A percentile compares a stretch with the other conserved stretches of the same genome.
phyloP scores from a whole-genome alignment of 2,113 vertebrate species.

The Speoplatyrhinus poulsoni region DNA sequence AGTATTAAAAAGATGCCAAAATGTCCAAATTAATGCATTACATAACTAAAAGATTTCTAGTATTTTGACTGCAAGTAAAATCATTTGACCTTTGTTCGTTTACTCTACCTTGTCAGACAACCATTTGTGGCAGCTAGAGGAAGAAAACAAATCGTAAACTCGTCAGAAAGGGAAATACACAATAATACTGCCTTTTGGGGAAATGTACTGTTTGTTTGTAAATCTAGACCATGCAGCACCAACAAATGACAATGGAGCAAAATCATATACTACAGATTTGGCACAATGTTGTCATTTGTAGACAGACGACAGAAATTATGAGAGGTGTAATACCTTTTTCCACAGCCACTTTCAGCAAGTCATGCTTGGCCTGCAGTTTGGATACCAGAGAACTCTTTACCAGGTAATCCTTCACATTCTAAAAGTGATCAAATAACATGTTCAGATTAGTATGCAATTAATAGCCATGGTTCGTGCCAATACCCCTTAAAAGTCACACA shows the following conservation, averaged over 20 bases:
- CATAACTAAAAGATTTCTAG: not conserved
- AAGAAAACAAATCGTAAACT: slow-evolving; percentile 2
- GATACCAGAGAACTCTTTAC: slow-evolving; percentile 73
- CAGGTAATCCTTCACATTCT: slow-evolving; percentile 83
- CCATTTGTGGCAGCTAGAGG: slow-evolving; percentile 45
- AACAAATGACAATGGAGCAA: not conserved
- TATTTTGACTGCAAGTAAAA: not conserved
- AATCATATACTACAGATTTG: not conserved
- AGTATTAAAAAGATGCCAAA: not conserved
- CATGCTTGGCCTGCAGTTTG: slow-evolving; percentile 83
- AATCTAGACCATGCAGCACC: too few species aligned
- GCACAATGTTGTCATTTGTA: not conserved
- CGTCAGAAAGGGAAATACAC: not conserved
- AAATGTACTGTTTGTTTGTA: too few species aligned
- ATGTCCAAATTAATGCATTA: not conserved
- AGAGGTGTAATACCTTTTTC: slow-evolving; percentile 79
- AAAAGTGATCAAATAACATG: slow-evolving; percentile 33
- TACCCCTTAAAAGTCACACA: not conserved
- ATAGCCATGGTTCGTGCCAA: not conserved
- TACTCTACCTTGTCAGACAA: slow-evolving; percentile 43
- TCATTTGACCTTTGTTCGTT: too few species aligned
- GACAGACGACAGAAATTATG: slow-evolving; percentile 7
- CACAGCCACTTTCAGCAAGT: slow-evolving; percentile 83
- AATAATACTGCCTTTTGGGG: too few species aligned
- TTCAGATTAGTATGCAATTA: not conserved